Conservation (phyloP, 2,113 vertebrate species). For the Clarias macrocephalus region DNA sequence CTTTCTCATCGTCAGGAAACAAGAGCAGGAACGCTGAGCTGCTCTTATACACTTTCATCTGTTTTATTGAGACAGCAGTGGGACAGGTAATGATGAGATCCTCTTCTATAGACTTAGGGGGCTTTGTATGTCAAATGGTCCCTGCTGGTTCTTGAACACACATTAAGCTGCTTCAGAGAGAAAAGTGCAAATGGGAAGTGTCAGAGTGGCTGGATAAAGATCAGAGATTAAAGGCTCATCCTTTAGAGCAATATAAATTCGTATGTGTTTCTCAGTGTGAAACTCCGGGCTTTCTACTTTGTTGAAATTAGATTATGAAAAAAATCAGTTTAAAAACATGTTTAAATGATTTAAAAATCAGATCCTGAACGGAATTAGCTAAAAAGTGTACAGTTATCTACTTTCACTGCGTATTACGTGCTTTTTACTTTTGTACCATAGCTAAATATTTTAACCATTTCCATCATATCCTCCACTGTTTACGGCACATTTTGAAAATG, state of each 20-base stretch:
- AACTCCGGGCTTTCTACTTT: neutral
- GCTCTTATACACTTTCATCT: neutral
- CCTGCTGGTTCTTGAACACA: neutral
- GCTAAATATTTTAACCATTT: neutral
- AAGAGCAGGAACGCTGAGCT: neutral
- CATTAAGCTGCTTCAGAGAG: neutral
- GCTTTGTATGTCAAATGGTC: neutral
- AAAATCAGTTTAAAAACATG: neutral
- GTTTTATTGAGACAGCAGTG: conserved; percentile 6
- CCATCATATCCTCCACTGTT: neutral
- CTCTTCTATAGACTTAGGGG: neutral
- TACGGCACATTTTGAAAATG: neutral
- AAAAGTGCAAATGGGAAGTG: neutral
- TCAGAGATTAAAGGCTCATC: neutral
- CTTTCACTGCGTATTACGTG: neutral
- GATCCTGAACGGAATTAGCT: neutral
- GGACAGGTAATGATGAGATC: conserved; percentile 43
- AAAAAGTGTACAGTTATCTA: neutral
- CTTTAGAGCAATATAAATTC: neutral
- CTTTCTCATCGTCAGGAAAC: conserved; percentile 8
- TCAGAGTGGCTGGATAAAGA: neutral
- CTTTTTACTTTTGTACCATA: neutral
- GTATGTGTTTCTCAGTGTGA: neutral
- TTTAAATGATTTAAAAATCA: neutral
- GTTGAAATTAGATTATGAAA: neutral